Base-by-base conservation (phyloP, 1,140 invertebrate species). In the Ceratitis capitata region DNA sequence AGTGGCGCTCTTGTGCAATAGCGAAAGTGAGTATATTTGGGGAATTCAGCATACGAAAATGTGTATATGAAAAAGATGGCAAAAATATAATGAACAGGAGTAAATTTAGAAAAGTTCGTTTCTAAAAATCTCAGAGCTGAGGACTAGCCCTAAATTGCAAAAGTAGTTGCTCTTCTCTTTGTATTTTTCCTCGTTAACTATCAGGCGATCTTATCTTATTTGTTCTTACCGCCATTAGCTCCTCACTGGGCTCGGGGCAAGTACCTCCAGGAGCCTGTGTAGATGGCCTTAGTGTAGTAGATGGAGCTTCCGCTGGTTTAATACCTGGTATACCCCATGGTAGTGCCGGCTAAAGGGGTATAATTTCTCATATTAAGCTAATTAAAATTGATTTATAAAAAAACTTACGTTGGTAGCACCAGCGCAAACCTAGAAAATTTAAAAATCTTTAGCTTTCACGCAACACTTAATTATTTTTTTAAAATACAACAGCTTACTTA, bases 191-290 rank as follows among this genome's bases (percentile, higher is more conserved):
- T n/a, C n/a, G n/a, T n/a, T n/a, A n/a, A n/a, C n/a, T n/a, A n/a
- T n/a, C n/a, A n/a, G n/a, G n/a, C n/a, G n/a, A n/a, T n/a, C n/a
- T n/a, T n/a, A n/a, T n/a, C n/a, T n/a, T 19, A 19, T 19, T 56
- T 35, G 35, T 39, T 35, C 69, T 56, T 85, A 85, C 84, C 49
- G n/a, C 74, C 9, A 78, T 19, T 49, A 85, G 32, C 49, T 85
- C 45, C 14, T 85, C 64, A 16, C 29, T 53, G 16, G 84, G 84
- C 32, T 49, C 26, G 1, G 64, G 64, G 42, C 84, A 85, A 6
- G 64, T 53, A 9, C n/a, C 23, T 23, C 23, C 14, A 12, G 26
- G 5, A 26, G 84, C 9, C 39, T 1, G 10, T 6, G 10, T 64
- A 9, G 19, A 3, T 14, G 58, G 39, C 47, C 32, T 23, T 3